Conservation (phyloP, 1,140 invertebrate genomes). For the Atta cephalotes region DNA sequence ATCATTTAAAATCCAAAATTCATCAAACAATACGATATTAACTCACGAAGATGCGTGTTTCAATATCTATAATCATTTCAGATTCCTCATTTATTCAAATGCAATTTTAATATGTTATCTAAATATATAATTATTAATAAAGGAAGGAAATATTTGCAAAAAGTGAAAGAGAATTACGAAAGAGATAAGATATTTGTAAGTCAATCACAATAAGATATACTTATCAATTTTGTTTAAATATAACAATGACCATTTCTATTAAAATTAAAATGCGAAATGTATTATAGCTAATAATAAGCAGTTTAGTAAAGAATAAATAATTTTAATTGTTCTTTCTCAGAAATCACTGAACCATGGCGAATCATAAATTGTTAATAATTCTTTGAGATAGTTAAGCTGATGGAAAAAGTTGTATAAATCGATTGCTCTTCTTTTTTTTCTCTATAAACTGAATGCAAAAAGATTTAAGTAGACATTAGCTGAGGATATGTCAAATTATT, state of each 20-base stretch:
- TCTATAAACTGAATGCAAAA: constrained; percentile 20
- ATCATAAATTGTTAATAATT: background rate
- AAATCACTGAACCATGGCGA: background rate
- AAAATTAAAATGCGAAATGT: background rate
- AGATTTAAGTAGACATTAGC: constrained; percentile 22
- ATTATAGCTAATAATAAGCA: background rate
- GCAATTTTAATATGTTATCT: background rate
- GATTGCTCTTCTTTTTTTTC: constrained; percentile 18
- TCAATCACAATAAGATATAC: constrained; percentile 5
- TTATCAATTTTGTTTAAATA: constrained; percentile 2
- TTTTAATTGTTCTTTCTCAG: background rate
- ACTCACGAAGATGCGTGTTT: background rate
- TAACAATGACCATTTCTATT: background rate
- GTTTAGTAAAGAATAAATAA: background rate
- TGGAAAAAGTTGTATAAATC: background rate
- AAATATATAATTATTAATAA: background rate
- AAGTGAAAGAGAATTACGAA: background rate
- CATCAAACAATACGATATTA: background rate
- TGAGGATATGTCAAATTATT: background rate
- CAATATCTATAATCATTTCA: background rate
- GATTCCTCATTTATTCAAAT: background rate
- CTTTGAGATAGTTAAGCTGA: background rate
- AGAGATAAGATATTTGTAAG: constrained; percentile 13
- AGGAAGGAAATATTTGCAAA: background rate
- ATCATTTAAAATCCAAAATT: background rate